These are phyloP conservation scores for Trogon surrucura DNA, from an alignment of 2,113 vertebrate species.

Conservation along the genomic window DNA sequence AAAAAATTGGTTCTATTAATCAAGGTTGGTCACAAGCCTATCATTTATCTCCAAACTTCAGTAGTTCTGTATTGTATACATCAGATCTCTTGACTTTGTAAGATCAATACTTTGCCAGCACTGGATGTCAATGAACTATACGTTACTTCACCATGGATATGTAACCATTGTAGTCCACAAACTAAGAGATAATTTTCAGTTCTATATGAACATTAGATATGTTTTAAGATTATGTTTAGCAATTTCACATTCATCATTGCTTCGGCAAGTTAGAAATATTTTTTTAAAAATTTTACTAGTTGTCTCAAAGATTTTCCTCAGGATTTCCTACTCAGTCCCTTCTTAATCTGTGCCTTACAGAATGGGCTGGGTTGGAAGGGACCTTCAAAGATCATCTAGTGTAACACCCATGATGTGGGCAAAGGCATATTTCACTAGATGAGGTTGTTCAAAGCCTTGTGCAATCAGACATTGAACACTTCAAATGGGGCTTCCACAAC, in stretches of 20 bases:
- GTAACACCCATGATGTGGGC: rapidly evolving
- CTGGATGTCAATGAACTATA: not conserved
- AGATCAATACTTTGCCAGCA: not conserved
- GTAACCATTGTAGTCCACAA: not conserved
- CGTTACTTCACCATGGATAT: not conserved
- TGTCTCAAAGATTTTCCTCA: not conserved
- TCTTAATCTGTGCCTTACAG: not conserved
- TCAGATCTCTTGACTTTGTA: not conserved
- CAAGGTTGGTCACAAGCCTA: not conserved
- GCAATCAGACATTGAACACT: not conserved
- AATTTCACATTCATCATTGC: not conserved
- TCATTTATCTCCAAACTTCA: not conserved
- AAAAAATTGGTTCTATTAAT: not conserved
- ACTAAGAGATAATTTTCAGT: not conserved
- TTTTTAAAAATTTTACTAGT: not conserved
- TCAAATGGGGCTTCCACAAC: not conserved
- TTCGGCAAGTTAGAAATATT: not conserved
- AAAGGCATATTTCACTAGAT: not conserved
- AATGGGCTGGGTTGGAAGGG: not conserved
- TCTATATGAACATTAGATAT: not conserved
- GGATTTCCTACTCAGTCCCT: not conserved
- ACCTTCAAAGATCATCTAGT: not conserved
- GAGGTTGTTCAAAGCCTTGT: not conserved
- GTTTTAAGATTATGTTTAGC: not conserved
- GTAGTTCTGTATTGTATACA: not conserved